phyloP scores from a whole-genome alignment of 2,888 invertebrate genomes.

The Scelioninae gen. 2 region DNA sequence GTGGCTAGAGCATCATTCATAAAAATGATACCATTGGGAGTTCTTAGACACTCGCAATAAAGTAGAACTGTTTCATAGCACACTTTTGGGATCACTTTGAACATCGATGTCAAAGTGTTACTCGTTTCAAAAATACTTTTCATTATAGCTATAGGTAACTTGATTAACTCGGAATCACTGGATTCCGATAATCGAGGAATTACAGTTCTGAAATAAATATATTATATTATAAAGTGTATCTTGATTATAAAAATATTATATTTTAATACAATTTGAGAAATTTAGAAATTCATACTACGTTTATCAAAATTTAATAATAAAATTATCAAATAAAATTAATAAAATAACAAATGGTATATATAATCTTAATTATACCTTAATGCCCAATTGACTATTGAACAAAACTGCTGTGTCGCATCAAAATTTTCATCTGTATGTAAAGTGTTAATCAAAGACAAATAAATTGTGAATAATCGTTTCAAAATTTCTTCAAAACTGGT shows the following conservation, averaged over 20 bases:
- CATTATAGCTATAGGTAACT: conserved; percentile 55
- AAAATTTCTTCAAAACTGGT: conserved; percentile 39
- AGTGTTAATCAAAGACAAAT: conserved; percentile 57
- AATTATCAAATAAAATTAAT: no score
- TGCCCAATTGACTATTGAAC: conserved; percentile 58
- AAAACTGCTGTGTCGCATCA: conserved; percentile 57
- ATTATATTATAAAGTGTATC: no score
- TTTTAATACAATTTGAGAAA: no score
- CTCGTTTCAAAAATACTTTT: conserved; percentile 59
- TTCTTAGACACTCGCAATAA: conserved; percentile 59
- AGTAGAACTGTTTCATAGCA: conserved; percentile 63
- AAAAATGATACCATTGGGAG: conserved; percentile 59
- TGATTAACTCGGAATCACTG: conserved; percentile 22
- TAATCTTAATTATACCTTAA: conserved; percentile 30
- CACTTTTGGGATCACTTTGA: conserved; percentile 59
- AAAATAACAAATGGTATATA: no score
- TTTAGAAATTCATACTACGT: no score
- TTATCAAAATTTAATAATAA: no score
- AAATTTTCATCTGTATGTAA: conserved; percentile 58
- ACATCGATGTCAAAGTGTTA: conserved; percentile 51
- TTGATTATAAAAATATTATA: no score
- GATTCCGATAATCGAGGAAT: conserved; percentile 39
- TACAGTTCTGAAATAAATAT: conserved; percentile 44
- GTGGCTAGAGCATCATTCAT: conserved; percentile 56
- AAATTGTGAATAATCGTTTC: conserved; percentile 56